Evolutionary conservation across 2,113 vertebrate species (phyloP), one percentile per base, ranked within the genome.

Genomic region (Petrocephalus zakoni): DNA sequence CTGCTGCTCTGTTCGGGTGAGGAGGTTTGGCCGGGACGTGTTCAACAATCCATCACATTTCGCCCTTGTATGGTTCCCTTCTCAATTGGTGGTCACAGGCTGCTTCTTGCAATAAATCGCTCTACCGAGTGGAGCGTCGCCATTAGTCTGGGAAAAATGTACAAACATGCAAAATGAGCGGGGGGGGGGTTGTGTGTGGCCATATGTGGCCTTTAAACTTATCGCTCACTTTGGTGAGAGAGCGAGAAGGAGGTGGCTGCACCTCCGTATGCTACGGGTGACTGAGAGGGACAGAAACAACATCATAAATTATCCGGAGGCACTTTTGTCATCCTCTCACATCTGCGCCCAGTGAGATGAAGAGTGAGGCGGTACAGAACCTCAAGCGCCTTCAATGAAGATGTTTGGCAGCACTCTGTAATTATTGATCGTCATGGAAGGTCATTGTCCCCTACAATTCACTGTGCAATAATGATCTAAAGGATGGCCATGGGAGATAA

Each of bases 341-440:
- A 90, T 87, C 90, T 89, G 78, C 9, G 29, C 56, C 2, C 13
- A 78, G 83, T 61, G 10, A 85, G 10, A 81, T 78, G 25, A 42
- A n/a, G 87, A 82, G 68, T 58, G 42, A 56, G 47, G 34, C 47
- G 17, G 21, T 37, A 47, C 84, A 53, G 34, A 51, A 88, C 75
- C 88, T 47, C 49, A 55, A 75, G 81, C 19, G 72, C 17, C 84
- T 78, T 64, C 56, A 89, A 90, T 91, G 87, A 92, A 90, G 87
- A 89, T 91, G 82, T 87, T 90, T 87, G 90, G 78, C 84, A 90
- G 37, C 8, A 17, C 29, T 87, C 85, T 88, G 82, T 90, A 82
- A 56, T 75, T 91, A 92, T 91, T 85, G 90, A 91, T 91, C 88
- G 85, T 42, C 19, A 51, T 37, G 72, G 89, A 89, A 89, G 78